Evolutionary conservation across 2,888 invertebrate genomes (phyloP).

Genomic region (Dolichopus griseipennis): DNA sequence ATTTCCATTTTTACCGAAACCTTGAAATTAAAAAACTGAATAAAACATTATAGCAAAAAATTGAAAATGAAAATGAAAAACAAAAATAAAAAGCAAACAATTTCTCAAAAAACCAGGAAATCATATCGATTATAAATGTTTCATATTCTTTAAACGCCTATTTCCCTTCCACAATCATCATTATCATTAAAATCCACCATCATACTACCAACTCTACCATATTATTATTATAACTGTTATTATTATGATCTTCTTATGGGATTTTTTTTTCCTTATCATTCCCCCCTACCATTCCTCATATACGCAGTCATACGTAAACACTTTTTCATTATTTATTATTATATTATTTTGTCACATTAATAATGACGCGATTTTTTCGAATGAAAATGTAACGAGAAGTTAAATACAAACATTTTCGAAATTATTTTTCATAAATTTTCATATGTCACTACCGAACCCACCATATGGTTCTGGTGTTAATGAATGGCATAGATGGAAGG

Average conservation of each 20-base stretch:
- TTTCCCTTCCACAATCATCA: not conserved
- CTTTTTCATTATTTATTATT: not conserved
- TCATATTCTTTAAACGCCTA: not conserved
- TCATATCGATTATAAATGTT: not conserved
- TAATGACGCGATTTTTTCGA: not conserved
- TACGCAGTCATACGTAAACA: no score
- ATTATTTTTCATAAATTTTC: slow-evolving; percentile 2
- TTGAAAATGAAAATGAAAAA: not conserved
- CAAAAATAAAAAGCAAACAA: not conserved
- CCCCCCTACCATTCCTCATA: not conserved
- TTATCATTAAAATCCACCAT: not conserved
- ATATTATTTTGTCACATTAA: not conserved
- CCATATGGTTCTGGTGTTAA: not conserved
- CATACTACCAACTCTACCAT: no score
- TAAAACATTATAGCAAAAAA: no score
- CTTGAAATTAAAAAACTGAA: no score
- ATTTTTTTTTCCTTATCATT: not conserved
- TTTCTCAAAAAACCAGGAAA: not conserved
- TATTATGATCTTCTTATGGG: slow-evolving; percentile 1
- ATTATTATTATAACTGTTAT: not conserved
- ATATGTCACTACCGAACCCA: not conserved
- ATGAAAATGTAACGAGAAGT: not conserved
- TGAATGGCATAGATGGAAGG: no score
- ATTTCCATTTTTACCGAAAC: no score
- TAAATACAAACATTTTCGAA: no score